Percentiles rank a stretch among this genome's conserved stretches.
phyloP scores from a whole-genome alignment of 2,113 vertebrate genomes.

The Thoracochromis brauschi region DNA sequence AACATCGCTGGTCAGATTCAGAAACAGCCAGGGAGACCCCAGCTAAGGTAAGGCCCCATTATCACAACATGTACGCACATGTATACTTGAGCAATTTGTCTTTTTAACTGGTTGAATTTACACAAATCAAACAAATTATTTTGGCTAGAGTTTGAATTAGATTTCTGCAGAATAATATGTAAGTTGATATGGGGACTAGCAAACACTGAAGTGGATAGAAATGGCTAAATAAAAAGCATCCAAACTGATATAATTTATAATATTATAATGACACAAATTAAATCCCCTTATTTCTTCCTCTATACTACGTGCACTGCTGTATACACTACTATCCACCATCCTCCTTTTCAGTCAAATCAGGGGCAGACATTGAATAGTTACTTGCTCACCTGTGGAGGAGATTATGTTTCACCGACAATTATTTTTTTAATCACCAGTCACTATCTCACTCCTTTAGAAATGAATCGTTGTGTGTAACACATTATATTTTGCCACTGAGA shows the following conservation, averaged over 20 bases:
- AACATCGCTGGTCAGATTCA: slow-evolving; percentile 77
- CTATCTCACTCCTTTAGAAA: slow-evolving; percentile 1
- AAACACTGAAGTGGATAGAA: neutral
- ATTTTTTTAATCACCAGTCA: slow-evolving; percentile 18
- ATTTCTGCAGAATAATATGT: neutral
- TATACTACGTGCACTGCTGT: neutral
- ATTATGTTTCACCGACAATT: slow-evolving; percentile 2
- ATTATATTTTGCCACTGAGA: slow-evolving; percentile 23
- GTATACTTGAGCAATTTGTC: neutral
- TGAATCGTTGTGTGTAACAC: slow-evolving; percentile 38
- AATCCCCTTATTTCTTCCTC: neutral
- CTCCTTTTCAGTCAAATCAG: neutral
- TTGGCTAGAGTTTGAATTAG: neutral
- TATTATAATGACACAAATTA: neutral
- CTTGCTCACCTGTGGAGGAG: slow-evolving; percentile 8
- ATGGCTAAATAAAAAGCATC: neutral
- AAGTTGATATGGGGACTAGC: neutral
- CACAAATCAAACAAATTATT: neutral
- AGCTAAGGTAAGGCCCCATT: slow-evolving; percentile 70
- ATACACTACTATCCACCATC: neutral
- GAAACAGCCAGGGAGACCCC: slow-evolving; percentile 71
- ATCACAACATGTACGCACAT: neutral
- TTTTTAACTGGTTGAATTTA: neutral
- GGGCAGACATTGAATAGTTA: neutral
- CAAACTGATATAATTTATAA: neutral